A percentile compares a stretch with the other conserved stretches of the same genome.
Evolutionary conservation across 2,888 invertebrate species (phyloP).

Genomic region (Agrenia bidenticulata): DNA sequence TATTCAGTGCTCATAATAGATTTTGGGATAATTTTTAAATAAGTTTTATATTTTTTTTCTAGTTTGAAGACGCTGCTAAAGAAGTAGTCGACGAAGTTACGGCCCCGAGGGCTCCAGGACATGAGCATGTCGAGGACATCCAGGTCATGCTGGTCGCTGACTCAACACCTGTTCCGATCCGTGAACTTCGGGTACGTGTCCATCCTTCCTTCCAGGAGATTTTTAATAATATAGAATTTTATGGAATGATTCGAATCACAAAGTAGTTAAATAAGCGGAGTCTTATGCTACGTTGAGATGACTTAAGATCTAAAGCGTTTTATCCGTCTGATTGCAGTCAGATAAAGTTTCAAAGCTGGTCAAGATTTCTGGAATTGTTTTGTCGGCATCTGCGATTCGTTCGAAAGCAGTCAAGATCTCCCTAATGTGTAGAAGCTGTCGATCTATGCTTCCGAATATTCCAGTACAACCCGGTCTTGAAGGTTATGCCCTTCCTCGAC

Average conservation of each 20-base stretch:
- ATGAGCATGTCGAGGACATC: constrained; percentile 86
- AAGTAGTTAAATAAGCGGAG: too few relatives aligned
- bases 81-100: constrained; percentile 97
- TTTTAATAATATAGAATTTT: too few relatives aligned
- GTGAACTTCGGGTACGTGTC: constrained; percentile 74
- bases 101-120: constrained; percentile 83
- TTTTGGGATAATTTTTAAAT: background rate
- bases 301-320: too few relatives aligned
- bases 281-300: too few relatives aligned
- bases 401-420: constrained; percentile 94
- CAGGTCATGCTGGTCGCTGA: constrained; percentile 86
- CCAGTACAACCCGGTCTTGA: constrained; percentile 92
- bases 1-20: too few relatives aligned
- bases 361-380: constrained; percentile 93
- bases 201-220: too few relatives aligned
- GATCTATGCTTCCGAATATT: constrained; percentile 83
- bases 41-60: constrained; percentile 13
- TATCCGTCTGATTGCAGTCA: too few relatives aligned
- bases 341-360: constrained; percentile 89
- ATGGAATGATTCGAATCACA: too few relatives aligned
- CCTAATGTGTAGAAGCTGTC: constrained; percentile 92
- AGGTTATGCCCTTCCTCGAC: constrained; percentile 91
- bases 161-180: constrained; percentile 75
- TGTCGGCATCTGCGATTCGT: constrained; percentile 89
- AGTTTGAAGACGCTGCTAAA: constrained; percentile 91